phyloP scores from a whole-genome alignment of 2,113 vertebrate genomes.

The Sprattus sprattus region DNA sequence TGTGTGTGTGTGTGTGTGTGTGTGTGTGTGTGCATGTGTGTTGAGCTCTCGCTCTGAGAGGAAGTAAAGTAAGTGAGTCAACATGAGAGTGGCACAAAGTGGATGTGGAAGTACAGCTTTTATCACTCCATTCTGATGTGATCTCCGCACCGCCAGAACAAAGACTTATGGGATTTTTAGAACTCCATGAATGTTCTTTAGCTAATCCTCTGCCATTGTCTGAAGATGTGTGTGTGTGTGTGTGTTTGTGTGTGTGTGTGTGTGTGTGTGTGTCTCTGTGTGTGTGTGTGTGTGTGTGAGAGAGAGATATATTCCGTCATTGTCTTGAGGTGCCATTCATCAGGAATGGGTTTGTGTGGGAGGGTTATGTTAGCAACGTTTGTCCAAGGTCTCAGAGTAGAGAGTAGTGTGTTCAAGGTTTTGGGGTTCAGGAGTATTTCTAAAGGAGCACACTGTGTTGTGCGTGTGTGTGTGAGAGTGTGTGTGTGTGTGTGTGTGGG shows the following conservation, averaged over 20 bases:
- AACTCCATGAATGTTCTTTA: background rate
- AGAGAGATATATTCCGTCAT: background rate
- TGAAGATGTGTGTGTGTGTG: background rate
- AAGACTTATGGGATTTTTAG: background rate
- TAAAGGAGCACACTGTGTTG: too few relatives aligned
- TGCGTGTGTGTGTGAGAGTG: too few relatives aligned
- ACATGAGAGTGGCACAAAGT: background rate
- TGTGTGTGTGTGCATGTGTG: background rate
- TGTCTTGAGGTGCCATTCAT: background rate
- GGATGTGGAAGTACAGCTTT: background rate
- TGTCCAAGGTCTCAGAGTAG: background rate
- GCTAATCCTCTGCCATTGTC: background rate
- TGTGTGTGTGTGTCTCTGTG: background rate
- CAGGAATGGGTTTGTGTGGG: background rate
- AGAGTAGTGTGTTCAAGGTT: too few relatives aligned
- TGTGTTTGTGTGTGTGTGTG: too few relatives aligned
- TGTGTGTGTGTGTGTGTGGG: too few relatives aligned
- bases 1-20: background rate
- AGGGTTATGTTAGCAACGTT: background rate
- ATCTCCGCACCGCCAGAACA: background rate
- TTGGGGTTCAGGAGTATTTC: too few relatives aligned
- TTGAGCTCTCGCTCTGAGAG: background rate
- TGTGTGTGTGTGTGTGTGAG: background rate
- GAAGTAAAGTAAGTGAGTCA: background rate
- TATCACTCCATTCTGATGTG: background rate